Evolutionary conservation across 1,140 invertebrate species (phyloP), one percentile per base, ranked within the genome.

Genomic region (Zaprionus africanus): DNA sequence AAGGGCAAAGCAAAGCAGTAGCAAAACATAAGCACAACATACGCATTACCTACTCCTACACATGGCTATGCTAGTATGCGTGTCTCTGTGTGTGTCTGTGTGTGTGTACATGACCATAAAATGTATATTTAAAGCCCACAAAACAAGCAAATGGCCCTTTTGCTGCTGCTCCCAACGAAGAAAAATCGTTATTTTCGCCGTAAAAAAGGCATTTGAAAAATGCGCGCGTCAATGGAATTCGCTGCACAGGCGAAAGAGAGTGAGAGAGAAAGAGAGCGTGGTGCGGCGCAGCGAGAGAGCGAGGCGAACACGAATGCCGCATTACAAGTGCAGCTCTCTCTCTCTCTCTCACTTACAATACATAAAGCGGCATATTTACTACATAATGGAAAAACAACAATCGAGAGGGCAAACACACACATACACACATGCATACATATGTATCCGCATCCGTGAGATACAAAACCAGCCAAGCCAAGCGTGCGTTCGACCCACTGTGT

Each of bases 101-200:
- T 70, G 67, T 72, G 71, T 79, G 34, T 81, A 76, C 62, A 87
- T 61, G 65, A 65, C 68, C 78, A 84, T 88, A 84, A 88, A 88
- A 84, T 76, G 84, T 81, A 90, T 90, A 84, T 88, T 90, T 88
- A 72, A 82, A 90, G 81, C 81, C 65, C 78, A 85, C 79, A 86
- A 78, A 85, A 85, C 82, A 78, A 67, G 70, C 73, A 73, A 77
- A 73, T 58, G 31, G 64, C 71, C 62, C 53, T 66, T 66, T 66
- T 66, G 34, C 56, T 68, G 65, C 46, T 17, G 46, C 46, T 51
- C 17, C 46, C 64, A 54, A 26, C 31, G 51, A 67, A 75, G 71
- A 87, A 90, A 90, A 90, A 90, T 90, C 86, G 82, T 90, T 90
- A 90, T 79, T 90, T 90, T 85, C 86, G 85, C 86, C 82, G 82